Conservation (phyloP, 2,113 vertebrate genomes). For the Rissa tridactyla region DNA sequence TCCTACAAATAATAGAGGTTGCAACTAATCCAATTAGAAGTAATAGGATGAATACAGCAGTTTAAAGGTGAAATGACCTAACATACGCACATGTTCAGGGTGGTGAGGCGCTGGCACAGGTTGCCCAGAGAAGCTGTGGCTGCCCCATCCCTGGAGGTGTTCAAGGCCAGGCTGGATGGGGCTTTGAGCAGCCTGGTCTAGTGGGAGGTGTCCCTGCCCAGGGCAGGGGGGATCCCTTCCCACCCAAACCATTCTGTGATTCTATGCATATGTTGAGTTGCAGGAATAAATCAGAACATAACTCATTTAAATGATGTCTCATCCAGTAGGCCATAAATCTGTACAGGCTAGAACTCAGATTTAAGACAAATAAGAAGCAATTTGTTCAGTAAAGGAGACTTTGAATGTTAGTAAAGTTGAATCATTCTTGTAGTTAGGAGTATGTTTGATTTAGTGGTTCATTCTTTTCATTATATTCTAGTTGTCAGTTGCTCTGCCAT, state of each 20-base stretch:
- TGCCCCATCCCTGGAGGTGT: background rate
- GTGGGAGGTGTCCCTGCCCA: background rate
- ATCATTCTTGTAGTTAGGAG: background rate
- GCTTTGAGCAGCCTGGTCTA: background rate
- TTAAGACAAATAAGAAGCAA: background rate
- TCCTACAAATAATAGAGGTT: background rate
- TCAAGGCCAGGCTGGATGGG: background rate
- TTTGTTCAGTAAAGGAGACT: background rate
- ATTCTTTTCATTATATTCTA: background rate
- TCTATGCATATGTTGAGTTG: background rate
- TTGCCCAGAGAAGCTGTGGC: accelerated
- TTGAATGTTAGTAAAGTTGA: background rate
- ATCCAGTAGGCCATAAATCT: background rate
- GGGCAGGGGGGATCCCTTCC: background rate
- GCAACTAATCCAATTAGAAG: background rate
- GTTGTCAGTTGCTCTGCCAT: conserved; percentile 4
- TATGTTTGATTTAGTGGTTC: background rate
- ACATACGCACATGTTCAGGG: background rate
- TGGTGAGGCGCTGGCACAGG: background rate
- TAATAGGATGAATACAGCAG: background rate
- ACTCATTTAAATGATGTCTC: background rate
- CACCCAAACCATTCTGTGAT: background rate
- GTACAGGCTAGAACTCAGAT: background rate
- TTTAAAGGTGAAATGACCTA: background rate
- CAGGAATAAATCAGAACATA: background rate